Evolutionary conservation across 2,113 vertebrate species (phyloP).

Genomic region (Hyperopisus bebe): DNA sequence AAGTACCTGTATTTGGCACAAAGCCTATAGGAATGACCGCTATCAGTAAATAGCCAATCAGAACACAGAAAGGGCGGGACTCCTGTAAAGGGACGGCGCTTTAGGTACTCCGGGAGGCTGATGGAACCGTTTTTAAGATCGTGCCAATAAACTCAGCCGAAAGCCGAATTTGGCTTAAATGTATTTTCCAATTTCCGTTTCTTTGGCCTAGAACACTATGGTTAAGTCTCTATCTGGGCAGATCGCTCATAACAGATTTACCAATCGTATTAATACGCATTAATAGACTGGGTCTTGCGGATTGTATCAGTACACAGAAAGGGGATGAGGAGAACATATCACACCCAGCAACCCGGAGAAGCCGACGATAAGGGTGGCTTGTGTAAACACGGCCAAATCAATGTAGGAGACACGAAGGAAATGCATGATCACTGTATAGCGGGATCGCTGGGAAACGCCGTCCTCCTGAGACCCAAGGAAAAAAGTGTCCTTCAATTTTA

Average conservation of each 20-base stretch:
- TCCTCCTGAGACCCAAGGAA: too few relatives aligned
- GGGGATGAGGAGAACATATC: neutral
- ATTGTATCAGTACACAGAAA: neutral
- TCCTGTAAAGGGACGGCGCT: neutral
- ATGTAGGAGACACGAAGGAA: neutral
- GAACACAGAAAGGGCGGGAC: neutral
- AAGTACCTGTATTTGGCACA: neutral
- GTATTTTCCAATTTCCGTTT: neutral
- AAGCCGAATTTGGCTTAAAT: neutral
- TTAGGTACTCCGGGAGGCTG: neutral
- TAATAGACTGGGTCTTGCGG: neutral
- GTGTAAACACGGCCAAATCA: neutral
- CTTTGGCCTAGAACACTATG: neutral
- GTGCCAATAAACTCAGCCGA: neutral
- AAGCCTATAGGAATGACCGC: neutral
- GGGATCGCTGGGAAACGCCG: neutral
- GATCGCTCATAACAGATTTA: neutral
- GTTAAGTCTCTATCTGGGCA: neutral
- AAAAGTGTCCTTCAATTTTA: too few relatives aligned
- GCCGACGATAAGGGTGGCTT: neutral
- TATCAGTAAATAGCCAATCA: neutral
- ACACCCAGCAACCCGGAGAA: neutral
- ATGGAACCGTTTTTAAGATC: neutral
- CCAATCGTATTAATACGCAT: neutral
- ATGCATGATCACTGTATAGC: neutral